Evolutionary conservation across 2,113 vertebrate genomes (phyloP), one percentile per base, ranked within the genome.

Genomic region (Phylloscopus trochilus): DNA sequence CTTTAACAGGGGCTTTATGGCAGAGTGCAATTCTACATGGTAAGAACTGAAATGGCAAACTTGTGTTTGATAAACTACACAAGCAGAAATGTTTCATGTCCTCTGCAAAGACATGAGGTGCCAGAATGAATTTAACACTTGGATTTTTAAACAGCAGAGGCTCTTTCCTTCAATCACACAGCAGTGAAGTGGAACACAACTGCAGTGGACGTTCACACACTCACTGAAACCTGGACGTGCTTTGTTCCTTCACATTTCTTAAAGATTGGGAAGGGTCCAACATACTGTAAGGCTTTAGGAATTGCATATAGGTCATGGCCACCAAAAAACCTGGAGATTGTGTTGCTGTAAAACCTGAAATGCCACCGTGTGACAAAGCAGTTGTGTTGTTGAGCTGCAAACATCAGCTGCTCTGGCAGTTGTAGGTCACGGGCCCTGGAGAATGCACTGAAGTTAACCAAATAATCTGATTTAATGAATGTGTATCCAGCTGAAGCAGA

Each of bases 151-250:
- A 51, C 10, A 83, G 69, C n/a, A 68, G 26, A 62, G 13, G 16
- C 20, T 80, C 6, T 59, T 66, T 46, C 35, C 8, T 60, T 67
- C 30, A 52, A 9, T 53, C 3, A 4, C 23, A 21, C 24, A 53
- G 3, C 1, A 11, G 20, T 7, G 22, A 41, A 41, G 41, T 41
- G 13, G 41, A 41, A 41, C 41, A 41, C 41, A 72, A n/a, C 27
- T 44, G 30, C 30, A 26, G 5, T 35, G 19, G 51, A 26, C 64
- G 37, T 41, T 28, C n/a, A 73, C 26, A 13, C 1, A 6, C 44
- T 27, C 18, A 52, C 43, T 15, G 12, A 62, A 59, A 77, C 59
- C 41, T 12, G 6, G 5, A 17, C 0, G 3, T 28, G 1, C 27
- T 55, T 63, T 62, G 8, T 41, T 87, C 15, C 46, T 78, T 23